phyloP scores from a whole-genome alignment of 2,888 invertebrate genomes.

The Ecdyonurus torrentis region DNA sequence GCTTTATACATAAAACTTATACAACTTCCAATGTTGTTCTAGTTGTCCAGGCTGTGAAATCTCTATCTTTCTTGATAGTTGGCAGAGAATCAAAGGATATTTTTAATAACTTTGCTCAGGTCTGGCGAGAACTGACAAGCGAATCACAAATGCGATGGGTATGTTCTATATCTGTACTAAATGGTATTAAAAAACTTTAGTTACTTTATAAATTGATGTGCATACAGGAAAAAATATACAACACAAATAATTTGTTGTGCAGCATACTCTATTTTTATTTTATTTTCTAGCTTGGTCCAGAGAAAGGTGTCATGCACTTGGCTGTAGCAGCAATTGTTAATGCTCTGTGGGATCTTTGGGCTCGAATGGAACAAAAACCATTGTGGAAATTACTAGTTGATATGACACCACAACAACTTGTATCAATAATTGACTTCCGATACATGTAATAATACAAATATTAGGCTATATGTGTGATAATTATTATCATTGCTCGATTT shows the following conservation, averaged over 20 bases:
- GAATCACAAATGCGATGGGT: constrained; percentile 90
- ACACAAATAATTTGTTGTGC: not conserved
- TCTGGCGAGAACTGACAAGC: constrained; percentile 68
- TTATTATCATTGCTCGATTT: not conserved
- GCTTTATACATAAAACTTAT: not conserved
- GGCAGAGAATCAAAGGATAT: constrained; percentile 51
- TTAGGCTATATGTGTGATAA: no score
- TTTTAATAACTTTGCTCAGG: constrained; percentile 54
- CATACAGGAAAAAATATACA: not conserved
- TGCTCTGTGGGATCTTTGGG: constrained; percentile 87
- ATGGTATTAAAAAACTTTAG: not conserved
- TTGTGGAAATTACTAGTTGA: constrained; percentile 73
- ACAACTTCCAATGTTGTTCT: constrained; percentile 14
- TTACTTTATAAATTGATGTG: not conserved
- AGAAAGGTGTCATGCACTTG: constrained; percentile 77
- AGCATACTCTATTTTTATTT: not conserved
- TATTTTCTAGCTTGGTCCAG: constrained; percentile 66
- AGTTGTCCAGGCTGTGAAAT: constrained; percentile 58
- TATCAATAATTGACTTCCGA: constrained; percentile 77
- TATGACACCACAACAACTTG: constrained; percentile 65
- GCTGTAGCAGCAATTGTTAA: constrained; percentile 80
- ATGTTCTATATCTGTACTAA: no score
- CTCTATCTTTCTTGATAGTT: constrained; percentile 51
- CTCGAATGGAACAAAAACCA: constrained; percentile 63
- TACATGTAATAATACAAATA: constrained; percentile 41